Evolutionary conservation across 2,113 vertebrate genomes (phyloP).

Genomic region (human (Homo sapiens)): DNA sequence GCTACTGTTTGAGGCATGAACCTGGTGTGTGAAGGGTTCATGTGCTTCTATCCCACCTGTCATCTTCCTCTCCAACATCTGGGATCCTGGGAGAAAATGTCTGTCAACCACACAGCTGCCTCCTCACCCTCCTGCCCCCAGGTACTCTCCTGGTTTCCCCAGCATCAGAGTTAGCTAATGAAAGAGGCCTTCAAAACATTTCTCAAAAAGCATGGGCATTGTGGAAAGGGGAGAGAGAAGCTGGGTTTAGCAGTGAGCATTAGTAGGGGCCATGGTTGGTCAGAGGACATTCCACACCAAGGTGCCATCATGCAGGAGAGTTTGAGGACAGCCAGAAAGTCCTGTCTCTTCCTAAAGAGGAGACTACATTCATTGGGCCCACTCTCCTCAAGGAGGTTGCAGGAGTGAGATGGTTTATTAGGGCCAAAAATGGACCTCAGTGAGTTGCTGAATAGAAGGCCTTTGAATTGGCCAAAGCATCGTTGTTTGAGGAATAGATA

Average conservation of each 20-base stretch:
- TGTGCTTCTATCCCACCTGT: background rate
- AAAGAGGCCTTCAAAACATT: background rate
- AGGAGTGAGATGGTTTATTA: background rate
- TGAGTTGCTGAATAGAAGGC: background rate
- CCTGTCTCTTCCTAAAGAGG: background rate
- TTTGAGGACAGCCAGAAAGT: background rate
- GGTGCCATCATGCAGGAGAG: background rate
- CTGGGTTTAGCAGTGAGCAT: background rate
- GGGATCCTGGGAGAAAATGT: background rate
- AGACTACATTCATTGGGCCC: background rate
- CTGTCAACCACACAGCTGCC: background rate
- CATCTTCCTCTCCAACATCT: background rate
- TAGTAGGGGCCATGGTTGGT: background rate
- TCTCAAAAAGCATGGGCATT: background rate
- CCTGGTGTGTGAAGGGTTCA: background rate
- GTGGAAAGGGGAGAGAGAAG: background rate
- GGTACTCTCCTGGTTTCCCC: background rate
- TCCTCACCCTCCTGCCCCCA: background rate
- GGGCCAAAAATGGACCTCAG: background rate
- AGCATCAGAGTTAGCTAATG: background rate
- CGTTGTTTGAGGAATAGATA: accelerated
- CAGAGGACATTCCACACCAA: accelerated
- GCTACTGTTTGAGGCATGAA: background rate
- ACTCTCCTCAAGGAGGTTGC: background rate
- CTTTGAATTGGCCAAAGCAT: background rate